These are phyloP conservation scores for Luehdorfia chinensis DNA, from an alignment of 1,140 invertebrate species.

Conservation along the genomic window DNA sequence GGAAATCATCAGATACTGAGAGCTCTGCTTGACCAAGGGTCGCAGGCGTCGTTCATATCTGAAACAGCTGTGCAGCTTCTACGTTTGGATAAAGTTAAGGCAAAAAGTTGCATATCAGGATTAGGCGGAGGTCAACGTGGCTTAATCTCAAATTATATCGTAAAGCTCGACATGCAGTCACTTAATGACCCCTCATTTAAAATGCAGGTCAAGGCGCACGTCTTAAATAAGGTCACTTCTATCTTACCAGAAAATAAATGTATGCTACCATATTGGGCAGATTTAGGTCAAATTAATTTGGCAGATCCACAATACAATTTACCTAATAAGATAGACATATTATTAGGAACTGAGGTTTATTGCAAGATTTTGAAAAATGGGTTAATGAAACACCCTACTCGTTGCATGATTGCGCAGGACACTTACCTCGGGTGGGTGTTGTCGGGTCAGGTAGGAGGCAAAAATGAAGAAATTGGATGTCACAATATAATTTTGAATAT, in stretches of 20 bases:
- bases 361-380: constrained; percentile 3
- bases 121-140: constrained; percentile 12
- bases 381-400: no score
- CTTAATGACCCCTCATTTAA: constrained; percentile 15
- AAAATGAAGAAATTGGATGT: no score
- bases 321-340: constrained; percentile 17
- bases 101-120: constrained; percentile 8
- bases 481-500: no score
- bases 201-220: constrained; percentile 1
- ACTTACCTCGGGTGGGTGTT: constrained; percentile 15
- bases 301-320: constrained; percentile 8
- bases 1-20: no score
- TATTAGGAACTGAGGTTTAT: constrained; percentile 12
- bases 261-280: constrained; percentile 1
- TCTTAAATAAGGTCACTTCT: constrained; percentile 6
- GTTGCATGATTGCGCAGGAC: no score
- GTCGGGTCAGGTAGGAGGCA: neutral
- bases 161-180: constrained; percentile 10
- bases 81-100: neutral
- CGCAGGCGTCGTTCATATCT: no score
- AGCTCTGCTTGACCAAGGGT: no score
- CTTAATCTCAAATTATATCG: constrained; percentile 1
- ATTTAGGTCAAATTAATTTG: constrained; percentile 1
- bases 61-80: constrained; percentile 7
- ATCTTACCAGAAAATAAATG: constrained; percentile 1